These are phyloP conservation scores for Pteropus rufus DNA, from an alignment of 2,797 vertebrate genomes.

Conservation along the genomic window DNA sequence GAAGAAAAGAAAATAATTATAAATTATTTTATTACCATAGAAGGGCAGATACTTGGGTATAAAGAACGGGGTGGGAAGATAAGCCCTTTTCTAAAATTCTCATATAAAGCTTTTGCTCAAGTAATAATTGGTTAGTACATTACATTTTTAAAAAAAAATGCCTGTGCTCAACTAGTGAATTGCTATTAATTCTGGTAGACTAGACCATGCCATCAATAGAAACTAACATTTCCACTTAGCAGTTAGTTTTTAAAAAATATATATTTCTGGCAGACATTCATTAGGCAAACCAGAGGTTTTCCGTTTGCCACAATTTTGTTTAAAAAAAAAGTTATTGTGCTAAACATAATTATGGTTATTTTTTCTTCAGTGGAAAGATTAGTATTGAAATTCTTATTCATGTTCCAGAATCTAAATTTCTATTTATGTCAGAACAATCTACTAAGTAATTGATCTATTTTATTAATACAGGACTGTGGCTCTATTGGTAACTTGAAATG, in stretches of 20 bases:
- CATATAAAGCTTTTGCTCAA: neutral
- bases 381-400: slow-evolving; percentile 45
- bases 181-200: slow-evolving; percentile 39
- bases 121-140: slow-evolving; percentile 16
- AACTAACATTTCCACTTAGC: slow-evolving; percentile 43
- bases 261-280: slow-evolving; percentile 10
- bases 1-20: neutral
- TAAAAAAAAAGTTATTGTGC: slow-evolving; percentile 8
- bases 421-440: slow-evolving; percentile 46
- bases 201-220: neutral
- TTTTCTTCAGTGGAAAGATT: slow-evolving; percentile 49
- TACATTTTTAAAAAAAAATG: neutral
- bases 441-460: slow-evolving; percentile 44
- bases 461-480: neutral
- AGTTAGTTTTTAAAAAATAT: neutral
- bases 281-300: slow-evolving; percentile 37
- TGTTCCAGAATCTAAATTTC: slow-evolving; percentile 54
- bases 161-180: neutral
- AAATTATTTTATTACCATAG: neutral
- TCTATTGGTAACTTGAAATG: slow-evolving; percentile 8
- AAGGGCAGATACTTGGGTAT: neutral
- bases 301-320: slow-evolving; percentile 23
- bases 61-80: neutral
- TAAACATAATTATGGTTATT: slow-evolving; percentile 56
- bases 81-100: slow-evolving; percentile 27